Base-by-base conservation (phyloP, 2,888 invertebrate genomes). In the Drosophila neotestacea region DNA sequence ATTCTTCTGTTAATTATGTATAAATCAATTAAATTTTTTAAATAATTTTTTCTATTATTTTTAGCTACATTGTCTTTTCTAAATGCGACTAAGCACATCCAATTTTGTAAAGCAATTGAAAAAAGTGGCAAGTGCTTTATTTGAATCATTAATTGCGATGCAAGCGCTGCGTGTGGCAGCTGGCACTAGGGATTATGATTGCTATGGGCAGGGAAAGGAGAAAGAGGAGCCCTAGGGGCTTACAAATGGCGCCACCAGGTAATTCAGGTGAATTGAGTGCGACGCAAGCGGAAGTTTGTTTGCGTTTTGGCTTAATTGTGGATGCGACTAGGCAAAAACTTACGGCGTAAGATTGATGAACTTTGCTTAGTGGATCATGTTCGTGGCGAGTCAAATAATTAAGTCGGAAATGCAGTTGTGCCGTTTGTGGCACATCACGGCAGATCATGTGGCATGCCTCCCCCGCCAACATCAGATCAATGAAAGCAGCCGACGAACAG, bases 341-440 rank as follows among this genome's bases (percentile, higher is more conserved):
- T 59, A 10, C 32, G 50, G 50, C 42, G n/a, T 28, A 74, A 76
- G 74, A 74, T 74, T 74, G 74, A 74, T 74, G 74, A 74, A 51
- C 39, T 47, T 41, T 4, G 41, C 6, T 48, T 70, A 44, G 41
- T 61, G 72, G 22, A 36, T 48, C 34, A 39, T 28, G 41, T 50
- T 38, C 70, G 66, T 62, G 84, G 73, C 72, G 62, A 68, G 76
- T 71, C 72, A 69, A 72, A 85, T 82, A 83, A 83, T 83, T 83
- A 88, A 79, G 42, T 61, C 62, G 78, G 59, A 72, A 72, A 72
- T 71, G 73, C 82, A 78, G 69, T 81, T 81, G 46, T 38, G 44
- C 27, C 27, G 48, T 74, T 74, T 75, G 51, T 75, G 74, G 77
- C 58, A 36, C 66, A 74, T 74, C 74, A 71, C 30, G 34, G 47